Evolutionary conservation across 2,888 invertebrate species (phyloP), one percentile per base, ranked within the genome.

Genomic region (Teleogryllus oceanicus): DNA sequence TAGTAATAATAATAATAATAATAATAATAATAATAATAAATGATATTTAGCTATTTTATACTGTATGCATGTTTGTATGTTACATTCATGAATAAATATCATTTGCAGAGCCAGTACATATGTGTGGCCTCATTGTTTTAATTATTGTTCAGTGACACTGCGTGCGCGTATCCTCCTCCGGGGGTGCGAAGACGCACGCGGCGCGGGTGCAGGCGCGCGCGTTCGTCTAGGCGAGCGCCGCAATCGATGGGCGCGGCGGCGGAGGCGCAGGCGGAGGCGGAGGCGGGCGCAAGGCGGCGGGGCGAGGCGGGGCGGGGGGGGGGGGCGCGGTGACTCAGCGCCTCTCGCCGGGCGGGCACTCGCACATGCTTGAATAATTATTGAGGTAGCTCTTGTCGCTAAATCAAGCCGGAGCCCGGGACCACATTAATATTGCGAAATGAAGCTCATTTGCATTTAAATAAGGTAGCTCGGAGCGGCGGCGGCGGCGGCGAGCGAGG

Each of bases 361-460:
- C 62, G 62, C 62, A 62, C 62, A 62, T 62, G 62, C 62, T 62
- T 62, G 62, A 62, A 62, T 62, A 62, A 62, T 62, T 62, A 62
- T 62, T 62, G 62, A 62, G 62, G 62, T 62, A 62, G 62, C 62
- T 62, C 62, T 62, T 62, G 62, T 62, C 76, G 77, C 77, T 77
- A 77, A 77, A 77, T 77, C 77, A 77, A 77, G 77, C 49, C 77
- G 77, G 49, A 49, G 77, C 49, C 77, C 24, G 88, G 88, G 89
- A 89, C 83, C 88, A 88, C 93, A 93, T 93, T 93, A 93, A 93
- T 93, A 93, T 93, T 91, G 92, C 92, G 92, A 93, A 93, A 93
- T 93, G 93, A 93, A 93, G 92, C 93, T 94, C 93, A 94, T 94
- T 93, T 93, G 92, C 93, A 93, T 93, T 93, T 93, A 93, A 93